Evolutionary conservation across 2,113 vertebrate genomes (phyloP), one percentile per base, ranked within the genome.

Genomic region (Daphoenositta chrysoptera): DNA sequence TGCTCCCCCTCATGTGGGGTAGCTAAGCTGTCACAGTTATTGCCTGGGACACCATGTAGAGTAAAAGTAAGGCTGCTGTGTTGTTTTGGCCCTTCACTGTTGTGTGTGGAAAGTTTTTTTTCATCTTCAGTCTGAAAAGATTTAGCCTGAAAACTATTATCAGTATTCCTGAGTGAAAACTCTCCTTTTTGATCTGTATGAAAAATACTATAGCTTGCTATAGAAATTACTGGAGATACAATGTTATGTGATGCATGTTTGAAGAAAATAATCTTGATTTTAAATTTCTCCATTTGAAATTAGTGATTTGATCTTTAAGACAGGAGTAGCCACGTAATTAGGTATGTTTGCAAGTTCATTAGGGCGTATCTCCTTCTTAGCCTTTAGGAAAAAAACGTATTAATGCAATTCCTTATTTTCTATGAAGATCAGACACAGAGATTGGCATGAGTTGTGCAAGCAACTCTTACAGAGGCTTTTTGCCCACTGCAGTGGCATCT

Each of bases 231-330:
- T 61, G 57, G 69, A 65, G 71, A 86, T 89, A 57, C 14, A 21
- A 87, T 61, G 2, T 72, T 82, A 22, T 1, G 1, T 71, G 26
- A 13, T 0, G 1, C 44, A 47, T 5, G 1, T 48, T 14, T 91
- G 61, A 71, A 40, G 48, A 64, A 83, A 84, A 75, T 5, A 70
- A 27, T 66, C 31, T 66, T 58, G 18, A 68, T 84, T 87, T 83
- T 28, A 47, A 47, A 56, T 71, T 79, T 65, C 7, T 64, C 37
- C 8, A 5, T 65, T 75, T 72, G 26, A 45, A 65, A 54, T 63
- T 39, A 33, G 22, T 48, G 40, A 69, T 57, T 72, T 85, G 11
- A 14, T 71, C 15, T 44, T 77, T 68, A 35, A 60, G 17, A 61
- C 6, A 8, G 15, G 19, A 75, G 9, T 44, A 78, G 20, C 44